phyloP scores from a whole-genome alignment of 1,140 invertebrate species.

The Drosophila pseudoobscura region DNA sequence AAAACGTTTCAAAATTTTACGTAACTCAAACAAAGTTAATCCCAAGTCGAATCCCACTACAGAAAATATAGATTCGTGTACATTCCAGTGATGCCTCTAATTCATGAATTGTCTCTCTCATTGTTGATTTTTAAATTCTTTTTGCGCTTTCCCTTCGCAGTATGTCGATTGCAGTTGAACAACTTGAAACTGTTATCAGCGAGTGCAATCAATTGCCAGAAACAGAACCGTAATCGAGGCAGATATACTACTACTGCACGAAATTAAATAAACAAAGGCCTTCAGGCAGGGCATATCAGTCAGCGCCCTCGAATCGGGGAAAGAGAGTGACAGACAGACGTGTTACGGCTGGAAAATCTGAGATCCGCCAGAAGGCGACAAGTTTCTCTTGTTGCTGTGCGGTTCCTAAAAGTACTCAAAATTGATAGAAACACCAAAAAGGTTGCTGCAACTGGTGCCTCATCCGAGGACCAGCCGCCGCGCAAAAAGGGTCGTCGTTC shows the following conservation, averaged over 20 bases:
- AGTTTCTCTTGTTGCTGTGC: constrained; percentile 69
- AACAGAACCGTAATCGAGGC: constrained; percentile 36
- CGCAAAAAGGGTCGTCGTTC: constrained; percentile 83
- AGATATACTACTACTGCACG: constrained; percentile 17
- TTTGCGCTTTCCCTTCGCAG: constrained; percentile 7
- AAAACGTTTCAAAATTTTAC: too few relatives aligned
- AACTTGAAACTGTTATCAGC: constrained; percentile 33
- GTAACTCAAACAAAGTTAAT: too few relatives aligned
- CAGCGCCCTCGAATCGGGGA: constrained; percentile 23
- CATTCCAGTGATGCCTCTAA: too few relatives aligned
- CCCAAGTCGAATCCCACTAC: too few relatives aligned
- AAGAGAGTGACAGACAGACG: constrained; percentile 14
- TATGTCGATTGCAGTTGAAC: constrained; percentile 26
- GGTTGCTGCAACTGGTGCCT: constrained; percentile 83
- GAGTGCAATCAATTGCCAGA: constrained; percentile 43
- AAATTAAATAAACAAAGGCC: constrained; percentile 23
- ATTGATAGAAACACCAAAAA: constrained; percentile 84
- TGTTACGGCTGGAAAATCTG: constrained; percentile 4
- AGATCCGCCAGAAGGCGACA: constrained; percentile 25
- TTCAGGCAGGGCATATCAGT: constrained; percentile 30
- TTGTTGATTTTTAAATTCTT: constrained; percentile 5
- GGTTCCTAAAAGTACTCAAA: constrained; percentile 83
- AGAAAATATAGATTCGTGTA: too few relatives aligned
- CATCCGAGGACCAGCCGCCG: constrained; percentile 83
- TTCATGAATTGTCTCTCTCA: too few relatives aligned